Evolutionary conservation across 1,140 invertebrate species (phyloP), one percentile per base, ranked within the genome.

Genomic region (Centruroides sculpturatus): DNA sequence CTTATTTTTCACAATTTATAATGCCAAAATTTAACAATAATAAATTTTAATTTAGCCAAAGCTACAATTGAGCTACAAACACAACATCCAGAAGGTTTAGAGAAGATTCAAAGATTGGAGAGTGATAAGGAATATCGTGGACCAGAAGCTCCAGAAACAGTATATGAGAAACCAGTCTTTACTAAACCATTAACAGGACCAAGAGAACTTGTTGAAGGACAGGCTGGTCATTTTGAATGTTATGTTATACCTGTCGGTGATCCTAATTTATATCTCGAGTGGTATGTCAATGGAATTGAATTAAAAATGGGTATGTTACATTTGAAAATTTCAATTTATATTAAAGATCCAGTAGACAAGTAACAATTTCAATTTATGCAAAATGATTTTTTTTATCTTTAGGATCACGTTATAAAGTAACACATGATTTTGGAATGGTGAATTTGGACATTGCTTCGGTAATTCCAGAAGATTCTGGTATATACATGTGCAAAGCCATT

Each of bases 231-330:
- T 75, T 98, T 97, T 73, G 92, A 98, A 76, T 93, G 91, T 63
- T 81, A 90, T 53, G 89, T 98, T n/a, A 85, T 95, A 35, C 92
- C 92, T 48, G 88, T 94, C 61, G 92, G 93, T 7, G 95, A 97
- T 76, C 80, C 90, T 10, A 87, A 83, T 67, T 75, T 96, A 52
- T 79, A 83, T 69, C 93, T 93, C 66, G 89, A 95, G 74, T 97
- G 93, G 93, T 94, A 86, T 69, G 84, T 92, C 54, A 96, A 97
- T 71, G 93, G 92, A 65, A 81, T 92, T 13, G 86, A 91, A 79
- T 77, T 93, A 59, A 86, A 93, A 79, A 84, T 89, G 82, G 88
- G 87, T 83, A 55, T 10, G 10, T 5, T 51, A 51, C 11, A 56
- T 56, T 56, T 53, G 4, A 52, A 59, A 11, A 59, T 12, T 13